These are phyloP conservation scores for Zaprionus camerounensis DNA, from an alignment of 1,140 invertebrate genomes.

Conservation along the genomic window DNA sequence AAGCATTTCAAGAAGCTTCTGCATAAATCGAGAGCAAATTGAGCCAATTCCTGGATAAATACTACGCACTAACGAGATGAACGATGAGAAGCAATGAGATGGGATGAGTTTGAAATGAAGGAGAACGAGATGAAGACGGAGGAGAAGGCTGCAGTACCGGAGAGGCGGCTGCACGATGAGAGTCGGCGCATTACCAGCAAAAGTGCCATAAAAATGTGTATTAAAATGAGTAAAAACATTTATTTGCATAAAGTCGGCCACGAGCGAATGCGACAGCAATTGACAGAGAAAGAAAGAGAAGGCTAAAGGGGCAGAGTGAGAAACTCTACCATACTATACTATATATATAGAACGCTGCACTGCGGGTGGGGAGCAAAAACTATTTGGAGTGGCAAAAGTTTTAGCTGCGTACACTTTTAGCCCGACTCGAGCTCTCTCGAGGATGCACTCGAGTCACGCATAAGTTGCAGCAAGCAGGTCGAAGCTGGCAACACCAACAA, in stretches of 20 bases:
- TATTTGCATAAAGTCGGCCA: conserved; percentile 79
- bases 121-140: not conserved
- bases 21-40: conserved; percentile 81
- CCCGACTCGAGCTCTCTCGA: conserved; percentile 68
- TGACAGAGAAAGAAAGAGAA: conserved; percentile 24
- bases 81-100: conserved; percentile 43
- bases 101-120: conserved; percentile 10
- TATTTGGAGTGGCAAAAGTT: conserved; percentile 80
- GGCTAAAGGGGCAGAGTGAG: not conserved
- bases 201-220: conserved; percentile 81
- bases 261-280: conserved; percentile 58
- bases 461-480: conserved; percentile 77
- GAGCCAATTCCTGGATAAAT: conserved; percentile 81
- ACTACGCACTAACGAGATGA: conserved; percentile 79
- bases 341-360: conserved; percentile 1
- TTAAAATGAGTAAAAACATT: conserved; percentile 83
- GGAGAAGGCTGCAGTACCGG: not conserved
- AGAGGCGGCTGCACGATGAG: conserved; percentile 34
- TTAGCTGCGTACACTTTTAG: conserved; percentile 79
- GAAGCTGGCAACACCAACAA: conserved; percentile 68
- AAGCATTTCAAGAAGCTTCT: conserved; percentile 72
- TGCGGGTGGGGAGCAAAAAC: conserved; percentile 45
- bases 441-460: conserved; percentile 79
- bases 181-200: conserved; percentile 68
- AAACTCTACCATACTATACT: not conserved